Conservation (phyloP, 2,113 vertebrate species). For the Aegithalos caudatus region DNA sequence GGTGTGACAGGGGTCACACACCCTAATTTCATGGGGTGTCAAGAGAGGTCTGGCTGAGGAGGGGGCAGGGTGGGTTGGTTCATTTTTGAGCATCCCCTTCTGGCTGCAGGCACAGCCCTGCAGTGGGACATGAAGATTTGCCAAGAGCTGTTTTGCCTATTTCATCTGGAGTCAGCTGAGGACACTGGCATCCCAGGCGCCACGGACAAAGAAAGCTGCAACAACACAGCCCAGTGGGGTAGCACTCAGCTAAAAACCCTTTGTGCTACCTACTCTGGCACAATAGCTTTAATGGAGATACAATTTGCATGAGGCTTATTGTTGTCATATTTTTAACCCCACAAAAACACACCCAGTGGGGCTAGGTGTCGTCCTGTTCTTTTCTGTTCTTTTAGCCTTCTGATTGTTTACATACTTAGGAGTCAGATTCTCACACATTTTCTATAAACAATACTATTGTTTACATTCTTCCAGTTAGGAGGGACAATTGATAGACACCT, state of each 20-base stretch:
- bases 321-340: background rate
- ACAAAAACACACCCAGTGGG: background rate
- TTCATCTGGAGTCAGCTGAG: conserved; percentile 39
- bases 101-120: background rate
- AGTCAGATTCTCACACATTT: no score
- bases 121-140: background rate
- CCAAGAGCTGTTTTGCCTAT: background rate
- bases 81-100: background rate
- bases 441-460: no score
- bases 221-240: background rate
- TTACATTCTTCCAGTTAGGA: no score
- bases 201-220: background rate
- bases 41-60: background rate
- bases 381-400: no score
- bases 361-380: no score
- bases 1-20: background rate
- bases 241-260: background rate
- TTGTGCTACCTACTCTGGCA: conserved; percentile 31
- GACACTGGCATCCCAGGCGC: background rate
- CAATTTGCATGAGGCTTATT: background rate
- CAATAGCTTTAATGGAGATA: background rate
- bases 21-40: background rate
- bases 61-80: background rate
- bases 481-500: no score
- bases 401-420: no score